Evolutionary conservation across 2,113 vertebrate genomes (phyloP), one percentile per base, ranked within the genome.

Genomic region (Athene cunicularia): DNA sequence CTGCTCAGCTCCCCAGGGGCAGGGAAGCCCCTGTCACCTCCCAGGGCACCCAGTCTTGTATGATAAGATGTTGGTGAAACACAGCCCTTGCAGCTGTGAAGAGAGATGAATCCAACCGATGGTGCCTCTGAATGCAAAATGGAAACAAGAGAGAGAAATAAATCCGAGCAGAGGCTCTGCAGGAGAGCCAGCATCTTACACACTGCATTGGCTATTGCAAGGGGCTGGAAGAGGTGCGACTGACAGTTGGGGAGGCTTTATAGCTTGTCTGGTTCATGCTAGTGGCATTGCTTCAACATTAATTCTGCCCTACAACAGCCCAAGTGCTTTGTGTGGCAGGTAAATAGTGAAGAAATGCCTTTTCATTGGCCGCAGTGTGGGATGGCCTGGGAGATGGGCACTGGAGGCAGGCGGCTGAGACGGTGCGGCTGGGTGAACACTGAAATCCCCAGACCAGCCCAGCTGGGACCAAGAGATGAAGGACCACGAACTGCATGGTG

Each of bases 351-450:
- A 56, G 59, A 35, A 39, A 50, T 43, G 74, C 18, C 33, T 63
- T 33, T 64, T 32, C 14, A 24, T 62, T 0, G 3, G 10, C 41
- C 21, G 39, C 43, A 37, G 35, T 0, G 1, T 32, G 55, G 32
- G 33, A 21, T n/a, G 53, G 43, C 30, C 41, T n/a, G 33, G 49
- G 41, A 26, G 52, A 11, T 8, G 62, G 56, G 58, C 14, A 16
- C 59, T 35, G 58, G 33, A 9, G 0, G 5, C 27, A 23, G 39
- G 23, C 0, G 2, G n/a, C 35, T 32, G 59, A 49, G 39, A 58
- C 0, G 1, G 18, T 15, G 35, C 0, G 0, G 24, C 15, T 21
- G 14, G 30, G 39, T 45, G 24, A 72, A 35, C 28, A 72, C 27
- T 0, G 0, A 17, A 30, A 55, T 24, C n/a, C 24, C 5, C 58